phyloP scores from a whole-genome alignment of 2,113 vertebrate genomes.

The Oryzias melastigma region DNA sequence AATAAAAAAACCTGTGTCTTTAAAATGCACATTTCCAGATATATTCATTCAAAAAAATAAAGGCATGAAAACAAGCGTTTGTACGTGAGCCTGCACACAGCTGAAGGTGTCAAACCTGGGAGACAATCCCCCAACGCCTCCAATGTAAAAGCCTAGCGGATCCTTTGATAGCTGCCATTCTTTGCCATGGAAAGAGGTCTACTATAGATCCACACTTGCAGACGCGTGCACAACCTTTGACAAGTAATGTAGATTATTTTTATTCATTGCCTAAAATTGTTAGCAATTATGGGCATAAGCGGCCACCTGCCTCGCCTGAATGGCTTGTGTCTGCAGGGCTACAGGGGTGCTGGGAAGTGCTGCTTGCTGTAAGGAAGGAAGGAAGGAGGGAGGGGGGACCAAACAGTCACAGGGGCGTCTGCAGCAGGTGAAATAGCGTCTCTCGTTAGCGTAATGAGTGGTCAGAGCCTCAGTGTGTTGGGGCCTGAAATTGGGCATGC shows the following conservation, averaged over 20 bases:
- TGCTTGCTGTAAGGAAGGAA: conserved; percentile 57
- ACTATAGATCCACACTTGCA: conserved; percentile 99
- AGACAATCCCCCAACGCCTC: conserved; percentile 89
- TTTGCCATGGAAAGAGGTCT: conserved; percentile 97
- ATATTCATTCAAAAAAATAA: neutral
- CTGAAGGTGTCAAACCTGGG: conserved; percentile 67
- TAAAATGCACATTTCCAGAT: no score
- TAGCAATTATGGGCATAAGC: conserved; percentile 99
- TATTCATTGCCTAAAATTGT: conserved; percentile 99
- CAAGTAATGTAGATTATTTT: conserved; percentile 99
- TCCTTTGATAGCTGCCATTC: conserved; percentile 97
- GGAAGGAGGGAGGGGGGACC: conserved; percentile 80
- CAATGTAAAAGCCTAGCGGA: conserved; percentile 86
- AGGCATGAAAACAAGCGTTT: conserved; percentile 41
- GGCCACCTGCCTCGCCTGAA: conserved; percentile 99
- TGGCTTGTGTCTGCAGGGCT: conserved; percentile 93
- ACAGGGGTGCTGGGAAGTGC: conserved; percentile 74
- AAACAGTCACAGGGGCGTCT: conserved; percentile 79
- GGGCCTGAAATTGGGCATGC: conserved; percentile 69
- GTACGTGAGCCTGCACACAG: conserved; percentile 41
- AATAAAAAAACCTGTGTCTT: no score
- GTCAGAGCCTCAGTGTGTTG: conserved; percentile 81
- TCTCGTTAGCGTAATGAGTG: conserved; percentile 99
- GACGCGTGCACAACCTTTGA: conserved; percentile 99
- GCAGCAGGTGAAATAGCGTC: conserved; percentile 99